Evolutionary conservation across 2,113 vertebrate genomes (phyloP), one percentile per base, ranked within the genome.

Genomic region (Heterocephalus glaber): DNA sequence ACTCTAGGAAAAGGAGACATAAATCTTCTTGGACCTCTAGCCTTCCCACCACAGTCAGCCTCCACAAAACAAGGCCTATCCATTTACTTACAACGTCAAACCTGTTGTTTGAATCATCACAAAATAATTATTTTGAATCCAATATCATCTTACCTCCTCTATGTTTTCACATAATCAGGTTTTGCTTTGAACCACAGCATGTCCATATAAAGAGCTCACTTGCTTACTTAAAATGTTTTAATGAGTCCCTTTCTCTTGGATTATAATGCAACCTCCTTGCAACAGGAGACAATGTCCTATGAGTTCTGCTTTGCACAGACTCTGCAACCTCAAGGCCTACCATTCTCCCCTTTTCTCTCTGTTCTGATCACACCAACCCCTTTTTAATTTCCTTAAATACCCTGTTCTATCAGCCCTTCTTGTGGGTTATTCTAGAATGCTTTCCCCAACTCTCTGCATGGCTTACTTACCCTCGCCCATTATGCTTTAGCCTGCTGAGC

Each of bases 171-270:
- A 86, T 9, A 66, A 61, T 56, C 20, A 33, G 4, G 65, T 83
- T 90, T 92, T 92, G 44, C 77, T 54, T 72, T 41, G 47, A 86
- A 66, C n/a, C 16, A 30, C 28, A 58, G 3, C 3, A 72, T 38
- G 3, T 44, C 47, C 35, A 65, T 60, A n/a, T n/a, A 56, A 77
- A 8, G 30, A 74, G 28, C 17, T 4, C 61, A 87, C 19, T 61
- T 63, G 16, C n/a, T 95, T 76, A 5, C 16, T 92, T 44, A 52
- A 86, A 89, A 65, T 56, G 11, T 10, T 90, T 94, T 91, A 87
- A 68, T 44, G 35, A 80, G 47, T 80, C 4, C 7, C 28, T 26
- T 70, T 16, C 52, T 90, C 26, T 89, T 86, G 52, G 80, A 95
- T 68, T 63, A 72, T 49, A 90, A 81, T 44, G 17, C 60, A 96